Evolutionary conservation across 2,113 vertebrate genomes (phyloP), one percentile per base, ranked within the genome.

Genomic region (Coregonus clupeaformis): DNA sequence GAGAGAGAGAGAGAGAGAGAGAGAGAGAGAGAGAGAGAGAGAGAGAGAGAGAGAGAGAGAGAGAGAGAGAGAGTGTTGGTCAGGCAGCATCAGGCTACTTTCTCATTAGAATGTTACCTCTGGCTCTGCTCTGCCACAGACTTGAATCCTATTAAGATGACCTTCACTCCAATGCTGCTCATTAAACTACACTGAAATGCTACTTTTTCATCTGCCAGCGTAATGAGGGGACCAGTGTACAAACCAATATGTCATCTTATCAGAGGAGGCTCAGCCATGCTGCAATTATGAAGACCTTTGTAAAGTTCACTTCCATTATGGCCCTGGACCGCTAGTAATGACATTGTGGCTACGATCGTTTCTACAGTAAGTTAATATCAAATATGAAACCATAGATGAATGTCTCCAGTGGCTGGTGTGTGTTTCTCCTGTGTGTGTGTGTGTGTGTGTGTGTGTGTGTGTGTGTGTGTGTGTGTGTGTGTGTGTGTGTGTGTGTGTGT

Each of bases 251-350:
- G 83, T 88, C 88, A 89, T 91, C 88, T 87, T 86, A 91, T 91
- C 88, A 90, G 73, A 82, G 83, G 72, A 78, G 13, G 20, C 57
- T 60, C 7, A 22, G 80, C 80, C 81, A 67, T 85, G 82, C 88
- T 85, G 90, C 90, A 93, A 93, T 92, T 93, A 94, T 86, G 82
- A 83, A 77, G 90, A 90, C 90, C 90, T 90, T 91, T 89, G 85
- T 90, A 92, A 94, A 93, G 91, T 93, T 92, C 92, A 93, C 89
- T 91, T 92, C 92, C 83, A 93, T 93, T 92, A 92, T 86, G 82
- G 75, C 86, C 81, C 77, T 89, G 88, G 78, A 79, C 30, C 89
- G 82, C 88, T 87, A 80, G 88, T 92, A 93, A 92, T 94, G 90
- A 91, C 88, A 90, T 88, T 88, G 87, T 67, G 86, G 81, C 86